Evolutionary conservation across 2,888 invertebrate species (phyloP), one percentile per base, ranked within the genome.

Genomic region (Halictus ligatus): DNA sequence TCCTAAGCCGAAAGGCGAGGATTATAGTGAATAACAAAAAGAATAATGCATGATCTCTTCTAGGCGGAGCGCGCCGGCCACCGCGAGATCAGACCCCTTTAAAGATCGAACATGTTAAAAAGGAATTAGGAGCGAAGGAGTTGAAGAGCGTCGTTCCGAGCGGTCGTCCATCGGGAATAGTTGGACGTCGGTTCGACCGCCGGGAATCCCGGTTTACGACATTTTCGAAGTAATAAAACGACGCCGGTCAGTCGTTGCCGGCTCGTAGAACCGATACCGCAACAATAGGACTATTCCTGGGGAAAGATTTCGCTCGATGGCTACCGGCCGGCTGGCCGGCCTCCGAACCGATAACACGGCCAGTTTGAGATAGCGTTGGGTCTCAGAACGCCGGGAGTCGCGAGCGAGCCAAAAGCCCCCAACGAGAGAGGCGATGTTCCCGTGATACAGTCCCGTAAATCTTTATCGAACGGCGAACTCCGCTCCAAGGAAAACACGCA

Each of bases 381-480:
- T 73, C 50, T 54, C 35, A 10, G 48, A 25, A 18, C n/a, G 43
- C 50, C 15, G 21, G 77, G 15, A 43, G 71, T 71, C 48, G 21
- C 25, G 73, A 83, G 40, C 67, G 73, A 83, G 46, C 72, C 46
- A 50, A 67, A 78, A 40, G 40, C 67, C 25, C 35, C 64, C 46
- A 54, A 6, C 79, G 64, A 43, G 50, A 75, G 84, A 75, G 82
- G 71, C 73, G 78, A 80, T 54, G 67, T 50, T 80, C 71, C n/a
- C 67, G 88, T 80, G 73, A 83, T 78, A 80, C 35, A 48, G 72
- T 29, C 73, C 35, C 75, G 83, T 89, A 88, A 88, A 89, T 89
- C 86, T 88, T 81, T 79, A 84, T 86, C 81, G 78, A 81, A 77
- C 78, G 50, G 83, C 76, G 77, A 60, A 69, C 75, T 43, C 48